Evolutionary conservation across 2,888 invertebrate species (phyloP), one percentile per base, ranked within the genome.

Genomic region (Pandemis cinnamomeana): DNA sequence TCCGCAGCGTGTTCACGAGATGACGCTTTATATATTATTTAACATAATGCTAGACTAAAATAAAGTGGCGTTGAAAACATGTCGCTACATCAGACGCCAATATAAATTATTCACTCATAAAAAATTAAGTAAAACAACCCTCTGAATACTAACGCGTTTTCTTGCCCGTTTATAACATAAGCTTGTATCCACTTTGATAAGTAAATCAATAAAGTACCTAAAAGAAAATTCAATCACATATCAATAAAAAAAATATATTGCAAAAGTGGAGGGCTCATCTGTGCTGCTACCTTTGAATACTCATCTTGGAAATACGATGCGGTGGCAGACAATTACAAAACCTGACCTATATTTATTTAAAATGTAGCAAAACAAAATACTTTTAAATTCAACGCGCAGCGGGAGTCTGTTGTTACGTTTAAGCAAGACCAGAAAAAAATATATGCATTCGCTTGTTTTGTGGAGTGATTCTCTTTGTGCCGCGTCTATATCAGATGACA

Each of bases 401-500:
- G 55, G 11, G 46, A 15, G 20, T 55, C 51, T 20, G 6, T 20
- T 51, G n/a, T 20, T 55, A 7, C n/a, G 15, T 7, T n/a, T 51
- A n/a, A 55, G 15, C 53, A 55, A 20, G 20, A 55, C 15, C 7
- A 20, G 27, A 27, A 58, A n/a, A 58, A 13, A 15, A 13, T 7
- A 53, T 20, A 10, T 2, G 27, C 20, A 46, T 72, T 36, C 53
- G 63, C 53, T 72, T 68, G 53, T 67, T 69, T 69, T 8, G 44
- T 20, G 2, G 2, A 7, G 11, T 5, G 11, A 58, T 27, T 27
- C 46, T 5, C 44, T 46, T 46, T 63, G 46, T 63, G 11, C 44
- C 27, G 11, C 58, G 11, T 27, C 58, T 20, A 46, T 46, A 20
- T 69, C 58, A 42, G 69, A 63, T 69, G 51, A 73, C 64, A 66